Percentiles rank a stretch among this genome's conserved stretches.
Conservation (phyloP, 1,140 invertebrate species). For the Mycetomoellerius zeteki region DNA sequence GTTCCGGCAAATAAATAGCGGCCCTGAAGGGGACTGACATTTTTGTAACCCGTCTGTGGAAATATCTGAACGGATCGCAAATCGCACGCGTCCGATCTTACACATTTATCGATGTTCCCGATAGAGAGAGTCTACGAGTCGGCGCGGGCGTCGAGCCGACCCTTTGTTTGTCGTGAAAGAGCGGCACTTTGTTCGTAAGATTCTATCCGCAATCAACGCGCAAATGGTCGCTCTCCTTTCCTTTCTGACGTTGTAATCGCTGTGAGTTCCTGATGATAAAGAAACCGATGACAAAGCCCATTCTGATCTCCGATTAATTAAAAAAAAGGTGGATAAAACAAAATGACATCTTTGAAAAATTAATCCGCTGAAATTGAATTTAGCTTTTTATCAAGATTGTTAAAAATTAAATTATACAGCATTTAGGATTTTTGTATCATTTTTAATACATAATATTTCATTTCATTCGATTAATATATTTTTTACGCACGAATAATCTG, state of each 20-base stretch:
- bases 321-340: not conserved
- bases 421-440: not conserved
- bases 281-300: slow-evolving; percentile 25
- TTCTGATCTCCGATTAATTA: slow-evolving; percentile 39
- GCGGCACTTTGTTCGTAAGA: slow-evolving; percentile 42
- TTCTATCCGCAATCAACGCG: slow-evolving; percentile 19
- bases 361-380: not conserved
- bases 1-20: slow-evolving; percentile 34
- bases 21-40: not conserved
- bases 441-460: not conserved
- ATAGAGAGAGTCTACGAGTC: slow-evolving; percentile 8
- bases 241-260: slow-evolving; percentile 10
- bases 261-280: slow-evolving; percentile 39
- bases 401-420: too few relatives aligned
- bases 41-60: slow-evolving; percentile 16
- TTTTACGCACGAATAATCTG: too few relatives aligned
- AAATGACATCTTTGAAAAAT: not conserved
- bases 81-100: slow-evolving; percentile 32
- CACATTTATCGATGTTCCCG: slow-evolving; percentile 44
- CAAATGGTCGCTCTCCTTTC: not conserved
- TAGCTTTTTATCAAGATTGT: not conserved
- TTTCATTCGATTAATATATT: too few relatives aligned
- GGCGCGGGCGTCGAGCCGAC: not conserved
- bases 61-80: not conserved
- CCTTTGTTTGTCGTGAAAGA: slow-evolving; percentile 24